Evolutionary conservation across 2,888 invertebrate species (phyloP).

Genomic region (Acrobasis suavella): DNA sequence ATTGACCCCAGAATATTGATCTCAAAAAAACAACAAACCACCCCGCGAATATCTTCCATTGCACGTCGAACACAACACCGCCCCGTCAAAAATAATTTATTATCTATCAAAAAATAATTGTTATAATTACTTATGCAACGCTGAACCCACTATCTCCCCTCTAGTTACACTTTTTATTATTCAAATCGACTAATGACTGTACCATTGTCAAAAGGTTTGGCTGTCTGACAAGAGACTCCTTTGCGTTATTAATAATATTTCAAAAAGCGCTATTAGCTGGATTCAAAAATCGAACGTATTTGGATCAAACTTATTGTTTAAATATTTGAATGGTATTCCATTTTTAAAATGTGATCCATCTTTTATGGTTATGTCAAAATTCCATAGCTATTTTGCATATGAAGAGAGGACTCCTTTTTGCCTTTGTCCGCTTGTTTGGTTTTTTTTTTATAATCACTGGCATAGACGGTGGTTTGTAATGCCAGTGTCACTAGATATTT

Average conservation of each 20-base stretch:
- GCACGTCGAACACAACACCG: constrained; percentile 25
- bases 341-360: constrained; percentile 69
- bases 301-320: constrained; percentile 57
- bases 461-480: constrained; percentile 19
- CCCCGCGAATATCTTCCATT: constrained; percentile 7
- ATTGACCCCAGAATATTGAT: not conserved
- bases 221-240: constrained; percentile 45
- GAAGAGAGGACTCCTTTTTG: constrained; percentile 50
- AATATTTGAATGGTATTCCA: constrained; percentile 48
- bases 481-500: constrained; percentile 24
- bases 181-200: constrained; percentile 75
- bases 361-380: constrained; percentile 75
- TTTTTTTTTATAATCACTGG: constrained; percentile 28
- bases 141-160: constrained; percentile 59
- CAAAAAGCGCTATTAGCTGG: constrained; percentile 36
- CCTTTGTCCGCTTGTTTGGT: constrained; percentile 50
- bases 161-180: constrained; percentile 60
- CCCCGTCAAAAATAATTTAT: constrained; percentile 71
- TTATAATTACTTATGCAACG: constrained; percentile 78
- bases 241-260: constrained; percentile 34
- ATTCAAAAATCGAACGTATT: constrained; percentile 45
- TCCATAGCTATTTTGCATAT: constrained; percentile 71
- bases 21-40: constrained; percentile 1
- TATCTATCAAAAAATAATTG: constrained; percentile 79
- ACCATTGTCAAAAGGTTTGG: constrained; percentile 57